Base-by-base conservation (phyloP, 2,113 vertebrate genomes). In the Ochotona curzoniae region DNA sequence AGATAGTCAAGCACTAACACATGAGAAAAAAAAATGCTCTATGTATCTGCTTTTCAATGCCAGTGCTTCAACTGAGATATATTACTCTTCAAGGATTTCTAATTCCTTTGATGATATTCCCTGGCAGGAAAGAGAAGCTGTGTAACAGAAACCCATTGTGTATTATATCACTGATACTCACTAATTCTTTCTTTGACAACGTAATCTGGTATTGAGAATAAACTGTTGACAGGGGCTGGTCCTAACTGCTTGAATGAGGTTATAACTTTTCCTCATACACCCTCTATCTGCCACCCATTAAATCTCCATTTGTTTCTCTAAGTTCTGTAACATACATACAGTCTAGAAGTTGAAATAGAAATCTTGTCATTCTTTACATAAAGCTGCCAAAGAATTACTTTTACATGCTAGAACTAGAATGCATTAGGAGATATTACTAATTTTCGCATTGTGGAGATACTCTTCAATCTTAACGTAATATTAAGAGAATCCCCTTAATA, bases 161-260 rank as follows among this genome's bases (percentile, higher is more conserved):
- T 70, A 66, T 35, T 35, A 44, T 32, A 61, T 10, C 11, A 13
- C 60, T 30, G 23, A 83, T 63, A 57, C 25, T 67, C 47, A 90
- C 7, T 60, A 44, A 95, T 95, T 87, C 30, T 78, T 86, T 87
- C 69, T 90, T 64, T 90, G 44, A 87, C 35, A 83, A 83, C 54
- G 49, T 87, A 90, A 78, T 90, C 32, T 78, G 69, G 76, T 71
- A 18, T 87, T 47, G 20, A 83, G 60, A 95, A 78, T 90, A 73
- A 87, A 64, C 57, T 90, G 78, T 73, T 83, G 14, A 79, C 54
- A 25, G 60, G 38, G 83, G 64, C 20, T 87, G 32, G 20, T 54
- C 35, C 26, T 83, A 60, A 69, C 35, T 79, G 35, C 47, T 11
- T 86, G 30, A 94, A 89, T 76, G 66, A 83, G 64, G 82, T 83